Conservation (phyloP, 2,888 invertebrate genomes). For the Cosmia pyralina region DNA sequence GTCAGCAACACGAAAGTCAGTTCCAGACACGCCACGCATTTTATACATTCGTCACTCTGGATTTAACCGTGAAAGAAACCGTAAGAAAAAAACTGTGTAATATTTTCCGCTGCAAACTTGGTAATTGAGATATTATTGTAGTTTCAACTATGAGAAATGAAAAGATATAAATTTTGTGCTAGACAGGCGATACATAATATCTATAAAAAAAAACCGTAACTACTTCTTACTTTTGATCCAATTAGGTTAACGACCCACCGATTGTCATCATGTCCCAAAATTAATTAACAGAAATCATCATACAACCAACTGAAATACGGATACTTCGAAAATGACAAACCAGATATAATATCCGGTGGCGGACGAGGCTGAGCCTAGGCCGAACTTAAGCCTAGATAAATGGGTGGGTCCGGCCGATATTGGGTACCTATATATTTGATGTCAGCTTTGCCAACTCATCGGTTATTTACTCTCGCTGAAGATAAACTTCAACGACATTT, state of each 20-base stretch:
- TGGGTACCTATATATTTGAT: constrained; percentile 42
- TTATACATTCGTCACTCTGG: constrained; percentile 27
- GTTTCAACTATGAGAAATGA: background rate
- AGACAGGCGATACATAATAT: background rate
- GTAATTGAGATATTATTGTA: constrained; percentile 11
- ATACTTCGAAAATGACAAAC: constrained; percentile 38
- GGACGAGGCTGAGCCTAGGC: constrained; percentile 36
- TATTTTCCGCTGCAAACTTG: constrained; percentile 11
- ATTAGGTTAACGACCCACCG: background rate
- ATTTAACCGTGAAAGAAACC: constrained; percentile 31
- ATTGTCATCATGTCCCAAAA: background rate
- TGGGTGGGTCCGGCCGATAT: constrained; percentile 43
- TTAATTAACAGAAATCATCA: constrained; percentile 2
- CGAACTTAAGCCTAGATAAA: constrained; percentile 58
- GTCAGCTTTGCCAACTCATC: constrained; percentile 38
- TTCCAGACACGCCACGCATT: constrained; percentile 21
- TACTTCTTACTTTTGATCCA: background rate
- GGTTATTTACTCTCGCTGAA: constrained; percentile 33
- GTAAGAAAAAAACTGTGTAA: constrained; percentile 15
- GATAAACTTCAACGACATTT: constrained; percentile 34
- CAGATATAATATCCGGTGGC: constrained; percentile 51
- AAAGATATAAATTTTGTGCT: background rate
- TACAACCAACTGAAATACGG: constrained; percentile 15
- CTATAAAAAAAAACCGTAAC: no score
- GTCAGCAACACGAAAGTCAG: constrained; percentile 10